Evolutionary conservation across 2,797 vertebrate species (phyloP).

Genomic region (Cirrhinus mrigala): DNA sequence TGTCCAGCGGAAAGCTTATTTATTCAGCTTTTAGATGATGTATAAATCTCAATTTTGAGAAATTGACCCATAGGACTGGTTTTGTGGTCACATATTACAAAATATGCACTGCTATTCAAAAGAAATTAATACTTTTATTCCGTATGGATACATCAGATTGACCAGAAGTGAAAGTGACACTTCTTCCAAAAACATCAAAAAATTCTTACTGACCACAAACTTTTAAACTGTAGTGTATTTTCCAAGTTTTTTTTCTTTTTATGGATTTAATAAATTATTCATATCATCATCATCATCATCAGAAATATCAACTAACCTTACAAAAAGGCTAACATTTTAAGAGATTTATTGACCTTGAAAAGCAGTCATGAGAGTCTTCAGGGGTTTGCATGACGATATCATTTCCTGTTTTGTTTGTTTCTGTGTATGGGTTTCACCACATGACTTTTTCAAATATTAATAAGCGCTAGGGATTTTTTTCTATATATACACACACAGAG

Average conservation of each 20-base stretch:
- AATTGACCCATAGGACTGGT: no score
- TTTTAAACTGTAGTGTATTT: not conserved
- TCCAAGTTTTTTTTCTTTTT: not conserved
- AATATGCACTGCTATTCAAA: not conserved
- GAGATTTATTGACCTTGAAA: not conserved
- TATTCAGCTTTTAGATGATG: no score
- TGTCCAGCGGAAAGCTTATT: no score
- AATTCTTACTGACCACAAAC: not conserved
- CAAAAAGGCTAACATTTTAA: not conserved
- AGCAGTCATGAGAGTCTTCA: not conserved
- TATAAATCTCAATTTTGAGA: no score
- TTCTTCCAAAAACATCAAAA: not conserved
- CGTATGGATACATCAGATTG: not conserved
- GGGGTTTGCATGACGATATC: not conserved
- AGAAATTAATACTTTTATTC: not conserved
- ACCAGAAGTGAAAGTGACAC: not conserved
- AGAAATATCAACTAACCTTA: not conserved
- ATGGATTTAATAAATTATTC: not conserved
- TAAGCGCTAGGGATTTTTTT: not conserved
- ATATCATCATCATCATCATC: not conserved
- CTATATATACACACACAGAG: no score
- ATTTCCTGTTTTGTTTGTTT: not conserved
- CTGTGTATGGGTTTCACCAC: not conserved
- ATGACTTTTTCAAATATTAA: not conserved
- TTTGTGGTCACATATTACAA: not conserved